Base-by-base conservation (phyloP, 2,797 vertebrate genomes). In the Betta splendens region DNA sequence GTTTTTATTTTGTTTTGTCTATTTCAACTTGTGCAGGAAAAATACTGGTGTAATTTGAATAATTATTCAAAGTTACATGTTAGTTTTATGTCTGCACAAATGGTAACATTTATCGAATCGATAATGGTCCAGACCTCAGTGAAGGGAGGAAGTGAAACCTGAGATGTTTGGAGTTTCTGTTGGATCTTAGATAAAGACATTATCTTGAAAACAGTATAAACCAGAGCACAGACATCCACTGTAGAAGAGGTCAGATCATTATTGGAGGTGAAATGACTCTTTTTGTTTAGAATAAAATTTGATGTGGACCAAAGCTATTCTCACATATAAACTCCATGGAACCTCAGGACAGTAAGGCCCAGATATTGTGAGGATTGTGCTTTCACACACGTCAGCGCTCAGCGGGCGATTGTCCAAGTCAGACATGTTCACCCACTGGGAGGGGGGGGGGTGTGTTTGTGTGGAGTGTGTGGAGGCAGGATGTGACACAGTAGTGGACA, bases 111-210 rank as follows among this genome's bases (percentile, higher is more conserved):
- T 51, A 52, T 23, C 55, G 29, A 67, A 43, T 4, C 39, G 33
- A 22, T 31, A 42, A 29, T 16, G 23, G 60, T 32, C 23, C 15
- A 60, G 39, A 17, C 37, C 5, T 46, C 9, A 17, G 13, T 18
- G 2, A 1, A 47, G 2, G 20, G 25, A 17, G 22, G 13, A 61
- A 40, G 54, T 38, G 7, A 56, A 63, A 55, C 60, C 26, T 18
- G 42, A 43, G 37, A 57, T 49, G 12, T 26, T 17, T 17, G 7
- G 9, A 20, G n/a, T 50, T 20, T 51, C 9, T 64, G n/a, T 42
- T 6, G 20, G 46, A 42, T 44, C 3, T 51, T 20, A 15, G 43
- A 59, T 35, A 13, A 7, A 49, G 55, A 55, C 22, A 43, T 67
- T 22, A 13, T 12, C 35, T 47, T 3, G 51, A 37, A 54, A 54